A percentile compares a stretch with the other conserved stretches of the same genome.
Evolutionary conservation across 2,797 vertebrate species (phyloP).

Genomic region (Nannoperca obscura): DNA sequence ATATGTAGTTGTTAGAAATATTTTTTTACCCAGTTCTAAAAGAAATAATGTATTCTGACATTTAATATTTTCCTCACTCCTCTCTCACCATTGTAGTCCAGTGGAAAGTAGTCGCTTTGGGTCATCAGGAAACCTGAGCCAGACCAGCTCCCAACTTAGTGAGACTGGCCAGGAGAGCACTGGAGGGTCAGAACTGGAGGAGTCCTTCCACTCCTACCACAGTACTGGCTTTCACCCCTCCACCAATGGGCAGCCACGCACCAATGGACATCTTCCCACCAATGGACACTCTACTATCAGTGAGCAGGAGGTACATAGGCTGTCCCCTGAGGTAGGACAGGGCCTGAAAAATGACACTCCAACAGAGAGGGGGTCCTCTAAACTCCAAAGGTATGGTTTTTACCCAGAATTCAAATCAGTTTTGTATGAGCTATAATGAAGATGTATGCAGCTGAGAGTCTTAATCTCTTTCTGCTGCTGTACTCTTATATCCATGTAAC

Average conservation of each 20-base stretch:
- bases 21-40: background rate
- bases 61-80: conserved; percentile 48
- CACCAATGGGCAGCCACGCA: conserved; percentile 69
- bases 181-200: conserved; percentile 88
- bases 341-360: conserved; percentile 62
- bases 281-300: conserved; percentile 71
- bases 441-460: background rate
- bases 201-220: conserved; percentile 87
- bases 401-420: background rate
- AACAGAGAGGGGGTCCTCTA: conserved; percentile 70
- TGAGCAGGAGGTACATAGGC: conserved; percentile 57
- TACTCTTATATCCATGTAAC: conserved; percentile 11
- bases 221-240: conserved; percentile 84
- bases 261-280: conserved; percentile 65
- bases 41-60: conserved; percentile 32
- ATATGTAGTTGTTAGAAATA: conserved; percentile 9
- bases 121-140: conserved; percentile 97
- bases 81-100: conserved; percentile 87
- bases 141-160: conserved; percentile 94
- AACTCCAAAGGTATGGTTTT: conserved; percentile 75
- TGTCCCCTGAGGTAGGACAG: conserved; percentile 54
- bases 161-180: conserved; percentile 91
- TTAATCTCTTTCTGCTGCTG: conserved; percentile 15
- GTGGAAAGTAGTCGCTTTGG: conserved; percentile 94
- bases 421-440: conserved; percentile 1